Base-by-base conservation (phyloP, 2,888 invertebrate genomes). In the Spialia ferax region DNA sequence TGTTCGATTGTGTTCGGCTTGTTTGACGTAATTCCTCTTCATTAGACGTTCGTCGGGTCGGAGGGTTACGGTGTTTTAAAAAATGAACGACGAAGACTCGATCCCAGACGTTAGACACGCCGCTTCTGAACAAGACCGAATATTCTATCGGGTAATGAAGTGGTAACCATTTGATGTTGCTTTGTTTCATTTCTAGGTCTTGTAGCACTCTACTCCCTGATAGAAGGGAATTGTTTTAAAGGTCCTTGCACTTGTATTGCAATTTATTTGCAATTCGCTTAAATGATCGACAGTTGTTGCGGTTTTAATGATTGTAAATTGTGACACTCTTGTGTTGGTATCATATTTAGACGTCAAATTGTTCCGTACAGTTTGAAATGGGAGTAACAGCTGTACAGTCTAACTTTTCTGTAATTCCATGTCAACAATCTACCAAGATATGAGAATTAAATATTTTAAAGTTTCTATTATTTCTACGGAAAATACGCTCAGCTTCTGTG, bases 11-110 rank as follows among this genome's bases (percentile, higher is more conserved):
- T 56, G 57, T 57, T 64, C 64, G 23, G 59, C 52, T 65, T 65
- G 65, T 66, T 66, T 60, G 65, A 66, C 29, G 60, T 66, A 60
- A 66, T 66, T 66, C 65, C 65, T 60, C 65, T 66, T 66, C 65
- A 66, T 66, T 66, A 66, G 65, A 60, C 54, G 65, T 18, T 29
- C 52, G 45, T 60, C 32, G 50, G n/a, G n/a, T n/a, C n/a, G n/a
- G 57, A 29, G 57, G 65, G 54, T 52, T 38, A 66, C 65, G 52
- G 52, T 60, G 59, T 60, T 66, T 66, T 54, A 29, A 66, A 62
- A 66, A 66, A 65, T 66, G 54, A 23, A 60, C 26, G 22, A 42
- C 35, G 20, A 32, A 48, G 59, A 59, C 1, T 26, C 6, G 48
- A 45, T 60, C 60, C 50, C 42, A 66, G 65, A 66, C 59, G 50